These are phyloP conservation scores for Fulica atra DNA, from an alignment of 2,113 vertebrate genomes.

Conservation along the genomic window DNA sequence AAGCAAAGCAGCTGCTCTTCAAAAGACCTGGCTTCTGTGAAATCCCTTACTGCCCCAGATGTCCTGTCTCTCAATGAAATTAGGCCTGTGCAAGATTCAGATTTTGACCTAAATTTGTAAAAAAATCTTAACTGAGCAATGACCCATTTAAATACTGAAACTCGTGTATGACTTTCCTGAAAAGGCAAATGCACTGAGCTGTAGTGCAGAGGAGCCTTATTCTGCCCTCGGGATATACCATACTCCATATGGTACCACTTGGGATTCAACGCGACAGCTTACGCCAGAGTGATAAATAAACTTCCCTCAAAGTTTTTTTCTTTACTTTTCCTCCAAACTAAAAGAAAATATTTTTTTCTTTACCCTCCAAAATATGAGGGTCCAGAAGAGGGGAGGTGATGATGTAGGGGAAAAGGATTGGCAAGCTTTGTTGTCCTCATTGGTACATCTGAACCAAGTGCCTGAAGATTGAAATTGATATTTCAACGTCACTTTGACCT, in stretches of 20 bases:
- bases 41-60: not conserved
- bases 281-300: not conserved
- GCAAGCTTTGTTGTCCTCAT: rapidly evolving
- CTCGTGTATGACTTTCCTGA: not conserved
- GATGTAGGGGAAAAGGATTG: not conserved
- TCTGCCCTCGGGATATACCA: not conserved
- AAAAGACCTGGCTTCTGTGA: not conserved
- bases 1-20: not conserved
- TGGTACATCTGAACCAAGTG: not conserved
- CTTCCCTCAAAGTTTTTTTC: not conserved
- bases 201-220: not conserved
- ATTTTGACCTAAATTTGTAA: not conserved
- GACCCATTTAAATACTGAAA: not conserved
- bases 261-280: not conserved
- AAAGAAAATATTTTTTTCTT: not conserved
- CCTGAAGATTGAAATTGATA: not conserved
- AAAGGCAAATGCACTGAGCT: not conserved
- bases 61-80: not conserved
- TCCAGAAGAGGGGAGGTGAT: not conserved
- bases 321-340: not conserved
- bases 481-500: not conserved
- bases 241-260: not conserved
- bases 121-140: not conserved
- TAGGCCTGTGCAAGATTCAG: not conserved
- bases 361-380: not conserved